Conservation (phyloP, 92 coral and sea anemone species). For the Desmophyllum pertusum region DNA sequence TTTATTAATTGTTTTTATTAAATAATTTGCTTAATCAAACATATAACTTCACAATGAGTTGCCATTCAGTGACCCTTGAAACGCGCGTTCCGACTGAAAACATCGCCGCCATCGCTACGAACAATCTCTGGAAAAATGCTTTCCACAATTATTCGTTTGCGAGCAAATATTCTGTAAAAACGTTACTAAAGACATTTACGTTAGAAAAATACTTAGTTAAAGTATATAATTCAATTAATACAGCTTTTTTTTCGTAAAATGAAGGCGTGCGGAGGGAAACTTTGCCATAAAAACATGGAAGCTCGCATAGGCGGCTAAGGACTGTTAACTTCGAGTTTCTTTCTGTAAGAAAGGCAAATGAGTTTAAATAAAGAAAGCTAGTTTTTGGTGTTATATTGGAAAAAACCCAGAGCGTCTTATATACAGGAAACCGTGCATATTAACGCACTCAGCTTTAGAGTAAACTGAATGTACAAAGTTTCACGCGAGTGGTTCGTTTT, state of each 20-base stretch:
- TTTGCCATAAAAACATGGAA: background rate
- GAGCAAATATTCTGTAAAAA: background rate
- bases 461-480: constrained; percentile 1
- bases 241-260: background rate
- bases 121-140: background rate
- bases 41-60: constrained; percentile 11
- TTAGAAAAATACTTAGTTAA: background rate
- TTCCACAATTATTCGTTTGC: background rate
- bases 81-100: background rate
- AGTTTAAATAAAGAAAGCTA: background rate
- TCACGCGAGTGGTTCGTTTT: background rate
- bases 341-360: background rate
- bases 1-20: constrained; percentile 16
- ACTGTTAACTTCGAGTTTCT: background rate
- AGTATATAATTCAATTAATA: background rate
- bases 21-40: constrained; percentile 47
- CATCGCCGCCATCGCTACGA: background rate
- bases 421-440: constrained; percentile 25
- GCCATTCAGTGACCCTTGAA: constrained; percentile 29
- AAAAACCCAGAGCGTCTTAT: background rate
- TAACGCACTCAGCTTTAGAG: constrained; percentile 16
- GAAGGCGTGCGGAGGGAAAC: background rate
- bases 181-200: background rate
- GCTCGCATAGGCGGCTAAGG: background rate
- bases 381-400: background rate